Evolutionary conservation across 2,113 vertebrate species (phyloP), one percentile per base, ranked within the genome.

Genomic region (Arothron firmamentum): DNA sequence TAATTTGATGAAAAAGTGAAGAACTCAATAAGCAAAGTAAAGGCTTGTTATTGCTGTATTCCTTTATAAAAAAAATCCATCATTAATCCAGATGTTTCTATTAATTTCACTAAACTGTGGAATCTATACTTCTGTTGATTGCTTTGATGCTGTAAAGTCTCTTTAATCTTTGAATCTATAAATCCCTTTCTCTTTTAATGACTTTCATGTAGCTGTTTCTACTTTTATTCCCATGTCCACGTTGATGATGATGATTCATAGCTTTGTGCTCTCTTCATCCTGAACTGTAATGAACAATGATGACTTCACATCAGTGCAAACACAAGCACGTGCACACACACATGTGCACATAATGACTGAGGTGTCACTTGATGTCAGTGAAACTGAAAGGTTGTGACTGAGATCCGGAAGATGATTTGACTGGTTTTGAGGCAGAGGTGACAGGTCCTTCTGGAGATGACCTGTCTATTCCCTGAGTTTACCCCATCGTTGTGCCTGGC

Each of bases 361-460:
- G 55, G 70, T 87, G 78, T 81, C 78, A 77, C 51, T 59, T 45
- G 48, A 65, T 81, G 80, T 84, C 82, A 80, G 38, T 64, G 50
- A 45, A 79, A 78, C 75, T 83, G 75, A 70, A 73, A 53, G 74
- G 74, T 42, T 56, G 59, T 70, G 53, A 79, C 55, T 52, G 63
- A 70, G 64, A 87, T 70, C 83, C 80, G 71, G 78, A 85, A 86
- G 81, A 52, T 83, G 77, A 72, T 50, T n/a, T 66, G 52, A 54
- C 68, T 79, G 45, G 80, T 56, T 87, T 83, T 83, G 79, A 81
- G 77, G 62, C 23, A 21, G 75, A 77, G 77, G 79, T 89, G 87
- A 90, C 87, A 85, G 80, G 79, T 84, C 79, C 81, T 78, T 87
- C 79, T 79, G 72, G 70, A 83, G 84, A 77, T 89, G 87, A 87